Conservation (phyloP, 2,888 invertebrate genomes). For the Drosophila antonietae region DNA sequence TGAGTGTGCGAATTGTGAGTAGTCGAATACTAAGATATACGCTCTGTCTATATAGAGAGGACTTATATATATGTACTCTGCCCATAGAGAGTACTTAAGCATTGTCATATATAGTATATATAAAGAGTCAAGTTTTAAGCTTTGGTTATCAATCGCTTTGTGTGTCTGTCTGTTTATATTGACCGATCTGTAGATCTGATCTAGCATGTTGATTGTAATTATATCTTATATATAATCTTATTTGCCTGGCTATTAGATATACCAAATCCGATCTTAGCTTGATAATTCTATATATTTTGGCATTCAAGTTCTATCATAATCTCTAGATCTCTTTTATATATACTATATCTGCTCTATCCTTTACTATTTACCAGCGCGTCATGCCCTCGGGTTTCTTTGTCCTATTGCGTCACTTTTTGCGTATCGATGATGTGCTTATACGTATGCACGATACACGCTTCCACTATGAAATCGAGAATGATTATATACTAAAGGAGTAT, state of each 20-base stretch:
- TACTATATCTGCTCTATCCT: not conserved
- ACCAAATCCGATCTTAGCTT: not conserved
- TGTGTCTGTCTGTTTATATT: not conserved
- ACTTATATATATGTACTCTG: not conserved
- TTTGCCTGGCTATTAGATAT: not conserved
- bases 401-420: slow-evolving; percentile 94
- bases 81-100: not conserved
- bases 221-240: not conserved
- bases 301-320: not conserved
- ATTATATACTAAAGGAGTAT: slow-evolving; percentile 93
- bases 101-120: not conserved
- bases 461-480: slow-evolving; percentile 91
- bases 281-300: too few relatives aligned
- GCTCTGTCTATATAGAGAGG: not conserved
- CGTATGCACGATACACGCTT: slow-evolving; percentile 94
- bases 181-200: not conserved
- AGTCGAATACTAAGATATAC: not conserved
- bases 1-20: slow-evolving; percentile 96
- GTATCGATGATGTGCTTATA: slow-evolving; percentile 97
- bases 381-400: slow-evolving; percentile 98
- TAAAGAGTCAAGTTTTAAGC: not conserved
- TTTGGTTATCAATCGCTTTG: not conserved
- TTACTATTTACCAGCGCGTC: slow-evolving; percentile 90
- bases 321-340: not conserved
- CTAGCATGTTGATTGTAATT: not conserved